Conservation (phyloP, 1,140 invertebrate genomes). For the Neelides sp. region DNA sequence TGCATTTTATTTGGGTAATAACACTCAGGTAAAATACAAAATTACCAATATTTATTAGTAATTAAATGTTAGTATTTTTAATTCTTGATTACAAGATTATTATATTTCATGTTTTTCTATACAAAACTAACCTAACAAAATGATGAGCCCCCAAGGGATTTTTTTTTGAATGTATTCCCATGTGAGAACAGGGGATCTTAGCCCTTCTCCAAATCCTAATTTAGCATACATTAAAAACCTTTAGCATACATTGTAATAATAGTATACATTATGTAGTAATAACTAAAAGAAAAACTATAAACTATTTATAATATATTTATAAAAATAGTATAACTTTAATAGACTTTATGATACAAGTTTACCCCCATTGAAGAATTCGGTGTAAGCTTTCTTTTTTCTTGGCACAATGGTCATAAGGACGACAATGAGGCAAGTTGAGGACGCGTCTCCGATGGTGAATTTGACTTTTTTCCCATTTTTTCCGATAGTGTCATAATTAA, state of each 20-base stretch:
- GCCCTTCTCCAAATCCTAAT: constrained; percentile 21
- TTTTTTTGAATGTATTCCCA: constrained; percentile 64
- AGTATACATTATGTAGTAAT: too few species aligned
- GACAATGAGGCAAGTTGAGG: constrained; percentile 21
- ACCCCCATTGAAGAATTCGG: constrained; percentile 17
- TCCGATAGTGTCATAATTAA: constrained; percentile 20
- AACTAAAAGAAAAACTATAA: too few species aligned
- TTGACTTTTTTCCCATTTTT: constrained; percentile 25
- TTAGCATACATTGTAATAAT: constrained; percentile 4
- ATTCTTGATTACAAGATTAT: too few species aligned
- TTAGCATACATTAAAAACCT: not conserved
- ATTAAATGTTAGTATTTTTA: not conserved
- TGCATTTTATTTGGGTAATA: too few species aligned
- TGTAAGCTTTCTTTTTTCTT: constrained; percentile 15
- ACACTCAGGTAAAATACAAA: too few species aligned
- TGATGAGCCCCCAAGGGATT: constrained; percentile 53
- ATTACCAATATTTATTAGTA: too few species aligned
- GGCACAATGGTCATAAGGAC: constrained; percentile 26
- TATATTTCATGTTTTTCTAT: not conserved
- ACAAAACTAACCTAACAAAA: constrained; percentile 18
- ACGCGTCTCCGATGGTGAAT: constrained; percentile 28
- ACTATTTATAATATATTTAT: too few species aligned
- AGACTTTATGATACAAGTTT: not conserved
- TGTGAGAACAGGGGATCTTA: constrained; percentile 47
- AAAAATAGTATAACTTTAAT: not conserved